These are phyloP conservation scores for Prionace glauca DNA, from an alignment of 2,797 vertebrate genomes.

Conservation along the genomic window DNA sequence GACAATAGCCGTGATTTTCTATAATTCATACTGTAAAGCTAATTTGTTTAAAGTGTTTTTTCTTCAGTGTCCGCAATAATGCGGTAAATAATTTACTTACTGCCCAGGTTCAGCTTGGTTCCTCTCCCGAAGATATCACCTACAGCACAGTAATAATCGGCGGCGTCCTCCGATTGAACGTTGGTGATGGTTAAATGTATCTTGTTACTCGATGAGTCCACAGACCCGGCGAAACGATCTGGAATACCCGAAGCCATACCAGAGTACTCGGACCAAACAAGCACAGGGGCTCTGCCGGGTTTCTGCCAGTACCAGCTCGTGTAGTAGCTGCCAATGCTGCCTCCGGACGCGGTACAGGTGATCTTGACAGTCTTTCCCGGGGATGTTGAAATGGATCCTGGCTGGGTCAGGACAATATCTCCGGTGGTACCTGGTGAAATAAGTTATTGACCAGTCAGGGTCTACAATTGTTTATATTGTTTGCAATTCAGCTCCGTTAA, in stretches of 20 bases:
- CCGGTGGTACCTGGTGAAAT: not conserved
- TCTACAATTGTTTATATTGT: not conserved
- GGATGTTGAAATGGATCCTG: not conserved
- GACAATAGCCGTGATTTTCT: not conserved
- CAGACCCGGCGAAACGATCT: not conserved
- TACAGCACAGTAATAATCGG: slow-evolving; percentile 10
- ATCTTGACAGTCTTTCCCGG: not conserved
- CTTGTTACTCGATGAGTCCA: not conserved
- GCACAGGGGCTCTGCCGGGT: not conserved
- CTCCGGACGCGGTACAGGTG: not conserved
- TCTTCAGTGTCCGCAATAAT: too few species aligned
- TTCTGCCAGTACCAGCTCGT: slow-evolving; percentile 34
- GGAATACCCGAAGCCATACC: not conserved
- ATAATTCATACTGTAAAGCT: not conserved
- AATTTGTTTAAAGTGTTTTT: not conserved
- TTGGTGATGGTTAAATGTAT: slow-evolving; percentile 26
- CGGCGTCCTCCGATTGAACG: not conserved
- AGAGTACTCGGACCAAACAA: not conserved
- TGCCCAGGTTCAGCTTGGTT: not conserved
- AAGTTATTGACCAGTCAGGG: not conserved
- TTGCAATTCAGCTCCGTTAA: not conserved
- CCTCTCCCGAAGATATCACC: slow-evolving; percentile 25
- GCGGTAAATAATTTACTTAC: not conserved
- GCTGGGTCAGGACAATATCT: not conserved
- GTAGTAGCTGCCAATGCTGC: not conserved